These are phyloP conservation scores for Sarcophaga peregrina DNA, from an alignment of 1,140 invertebrate species.

Conservation along the genomic window DNA sequence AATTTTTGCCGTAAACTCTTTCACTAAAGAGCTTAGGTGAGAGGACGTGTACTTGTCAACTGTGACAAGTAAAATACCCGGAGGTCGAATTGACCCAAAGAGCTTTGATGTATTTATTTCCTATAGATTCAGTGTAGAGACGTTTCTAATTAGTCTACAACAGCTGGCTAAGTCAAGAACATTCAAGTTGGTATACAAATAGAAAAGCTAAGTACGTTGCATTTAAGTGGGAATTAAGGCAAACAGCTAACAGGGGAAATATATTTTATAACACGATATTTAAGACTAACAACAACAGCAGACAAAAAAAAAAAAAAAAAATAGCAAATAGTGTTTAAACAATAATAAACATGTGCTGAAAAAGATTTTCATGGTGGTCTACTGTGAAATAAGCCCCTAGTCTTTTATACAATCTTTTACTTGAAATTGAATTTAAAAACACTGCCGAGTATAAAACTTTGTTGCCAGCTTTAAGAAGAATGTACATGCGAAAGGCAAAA, in stretches of 20 bases:
- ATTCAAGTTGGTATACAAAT: no score
- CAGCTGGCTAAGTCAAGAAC: no score
- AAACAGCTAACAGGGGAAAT: neutral
- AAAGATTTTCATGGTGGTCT: neutral
- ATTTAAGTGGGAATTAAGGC: slow-evolving; percentile 6
- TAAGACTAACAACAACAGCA: neutral
- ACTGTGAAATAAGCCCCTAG: neutral
- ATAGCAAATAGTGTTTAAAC: neutral
- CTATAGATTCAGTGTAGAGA: no score
- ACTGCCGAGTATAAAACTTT: neutral
- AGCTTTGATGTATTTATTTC: no score
- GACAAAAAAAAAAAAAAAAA: neutral
- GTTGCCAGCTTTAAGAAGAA: neutral
- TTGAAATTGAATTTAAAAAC: neutral
- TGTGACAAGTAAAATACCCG: no score
- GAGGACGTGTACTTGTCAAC: no score
- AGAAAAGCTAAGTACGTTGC: neutral
- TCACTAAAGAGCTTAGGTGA: no score
- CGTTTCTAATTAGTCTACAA: no score
- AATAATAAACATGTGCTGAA: neutral
- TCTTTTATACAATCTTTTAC: neutral
- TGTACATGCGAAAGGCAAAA: neutral
- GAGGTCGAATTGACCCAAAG: no score
- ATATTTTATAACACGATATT: neutral
- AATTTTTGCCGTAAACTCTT: no score